Conservation (phyloP, 2,797 vertebrate genomes). For the Phoebastria nigripes region DNA sequence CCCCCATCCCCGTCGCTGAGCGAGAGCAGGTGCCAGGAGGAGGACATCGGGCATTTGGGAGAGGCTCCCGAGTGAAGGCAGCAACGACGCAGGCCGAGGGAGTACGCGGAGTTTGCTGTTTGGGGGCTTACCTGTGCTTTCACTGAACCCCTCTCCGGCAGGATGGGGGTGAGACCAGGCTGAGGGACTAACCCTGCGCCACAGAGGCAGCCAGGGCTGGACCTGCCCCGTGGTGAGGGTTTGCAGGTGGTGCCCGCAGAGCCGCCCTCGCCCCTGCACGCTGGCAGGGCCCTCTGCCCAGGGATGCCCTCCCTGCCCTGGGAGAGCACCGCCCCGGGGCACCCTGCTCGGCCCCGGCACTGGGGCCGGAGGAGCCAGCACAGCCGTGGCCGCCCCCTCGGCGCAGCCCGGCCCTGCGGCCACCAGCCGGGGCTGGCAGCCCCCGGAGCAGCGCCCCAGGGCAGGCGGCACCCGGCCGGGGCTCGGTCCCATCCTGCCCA, state of each 20-base stretch:
- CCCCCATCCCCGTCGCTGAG: background rate
- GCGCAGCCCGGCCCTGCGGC: background rate
- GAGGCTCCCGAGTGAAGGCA: background rate
- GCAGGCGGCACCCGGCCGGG: too few species aligned
- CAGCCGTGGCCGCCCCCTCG: too few species aligned
- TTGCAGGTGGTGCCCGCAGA: background rate
- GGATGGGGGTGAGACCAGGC: fast-evolving
- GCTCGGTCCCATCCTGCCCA: background rate
- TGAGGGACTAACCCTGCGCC: background rate
- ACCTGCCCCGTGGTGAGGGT: background rate
- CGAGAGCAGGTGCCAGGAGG: fast-evolving
- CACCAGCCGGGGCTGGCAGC: background rate
- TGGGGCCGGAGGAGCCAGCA: too few species aligned
- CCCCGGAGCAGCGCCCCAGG: background rate
- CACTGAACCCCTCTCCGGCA: background rate
- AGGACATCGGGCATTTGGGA: background rate
- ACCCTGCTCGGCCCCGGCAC: background rate
- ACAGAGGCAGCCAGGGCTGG: background rate
- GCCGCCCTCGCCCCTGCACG: background rate
- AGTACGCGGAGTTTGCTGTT: fast-evolving
- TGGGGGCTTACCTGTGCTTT: background rate
- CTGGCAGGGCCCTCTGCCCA: background rate
- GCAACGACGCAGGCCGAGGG: fast-evolving
- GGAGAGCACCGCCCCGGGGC: background rate
- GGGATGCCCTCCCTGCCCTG: background rate